Evolutionary conservation across 2,888 invertebrate genomes (phyloP).

Genomic region (Aspidapion aeneum): DNA sequence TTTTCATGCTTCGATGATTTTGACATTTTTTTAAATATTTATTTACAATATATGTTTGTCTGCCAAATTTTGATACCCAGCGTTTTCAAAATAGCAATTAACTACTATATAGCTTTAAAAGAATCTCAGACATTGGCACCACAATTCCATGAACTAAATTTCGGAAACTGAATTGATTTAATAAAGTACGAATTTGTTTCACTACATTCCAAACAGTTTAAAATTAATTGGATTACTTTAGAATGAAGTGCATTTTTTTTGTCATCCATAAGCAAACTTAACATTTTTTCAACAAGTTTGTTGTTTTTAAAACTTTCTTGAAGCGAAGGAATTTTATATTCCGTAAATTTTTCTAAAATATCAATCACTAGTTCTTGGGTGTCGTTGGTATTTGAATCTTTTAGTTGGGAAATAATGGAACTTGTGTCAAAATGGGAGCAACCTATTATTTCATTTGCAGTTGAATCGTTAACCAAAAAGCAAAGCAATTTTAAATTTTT

Average conservation of each 20-base stretch:
- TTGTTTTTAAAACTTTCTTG: conserved; percentile 30
- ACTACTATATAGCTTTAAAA: conserved; percentile 33
- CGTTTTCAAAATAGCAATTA: no score
- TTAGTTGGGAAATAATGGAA: conserved; percentile 28
- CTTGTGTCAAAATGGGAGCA: conserved; percentile 29
- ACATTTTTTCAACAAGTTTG: conserved; percentile 34
- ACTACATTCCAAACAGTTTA: conserved; percentile 34
- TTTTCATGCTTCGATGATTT: neutral
- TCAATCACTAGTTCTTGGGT: conserved; percentile 27
- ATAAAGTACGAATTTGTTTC: conserved; percentile 35
- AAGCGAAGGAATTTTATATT: conserved; percentile 30
- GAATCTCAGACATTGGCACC: conserved; percentile 27
- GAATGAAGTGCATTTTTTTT: conserved; percentile 21
- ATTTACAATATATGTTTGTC: no score
- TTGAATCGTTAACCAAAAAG: conserved; percentile 31
- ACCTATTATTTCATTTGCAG: no score
- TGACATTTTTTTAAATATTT: neutral
- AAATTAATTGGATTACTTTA: conserved; percentile 32
- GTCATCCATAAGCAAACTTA: conserved; percentile 32
- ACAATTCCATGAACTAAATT: conserved; percentile 37
- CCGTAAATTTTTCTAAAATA: conserved; percentile 32
- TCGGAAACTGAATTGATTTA: conserved; percentile 36
- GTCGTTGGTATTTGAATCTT: conserved; percentile 22
- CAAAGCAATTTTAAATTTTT: conserved; percentile 32
- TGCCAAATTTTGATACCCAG: no score